Evolutionary conservation across 1,140 invertebrate species (phyloP), one percentile per base, ranked within the genome.

Genomic region (Brachionus calyciflorus): DNA sequence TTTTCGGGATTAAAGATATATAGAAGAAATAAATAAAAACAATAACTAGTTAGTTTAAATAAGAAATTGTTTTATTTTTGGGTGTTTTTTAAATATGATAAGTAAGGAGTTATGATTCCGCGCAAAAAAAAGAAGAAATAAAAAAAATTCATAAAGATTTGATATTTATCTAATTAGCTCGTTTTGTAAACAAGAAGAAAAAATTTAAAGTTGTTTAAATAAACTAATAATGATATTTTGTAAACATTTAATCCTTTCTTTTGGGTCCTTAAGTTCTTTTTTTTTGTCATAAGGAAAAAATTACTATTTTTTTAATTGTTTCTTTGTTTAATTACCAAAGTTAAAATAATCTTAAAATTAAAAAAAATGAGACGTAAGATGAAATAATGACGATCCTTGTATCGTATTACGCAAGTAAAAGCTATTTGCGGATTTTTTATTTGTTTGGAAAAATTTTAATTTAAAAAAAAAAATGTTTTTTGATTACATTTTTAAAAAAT

Each of bases 161-260:
- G 55, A 60, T 60, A 60, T 60, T 60, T 60, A 60, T 60, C 55
- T 60, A 60, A 60, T 60, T 60, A 60, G 37, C 55, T 60, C 55
- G 55, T 60, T 60, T 40, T 37, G 55, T 60, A 33, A 60, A 60
- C 55, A 60, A 60, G 30, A 19, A 37, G 28, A 60, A 33, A 60
- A 60, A 33, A 19, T 60, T 60, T 60, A 60, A 60, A 60, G 55
- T 60, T 60, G 55, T 60, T 60, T 19, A 60, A 60, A 60, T 33
- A 60, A 60, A 60, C 33, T 37, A 5, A 37, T 60, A 19, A 33
- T 60, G 30, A 33, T 60, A 33, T 60, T 60, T 60, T 55, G 53
- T 55, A 24, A 55, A 55, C 53, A 55, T 55, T 60, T 60, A 60
- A 60, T 60, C 55, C 53, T 33, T 60, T 60, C 37, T 33, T 17